Base-by-base conservation (phyloP, 2,113 vertebrate genomes). In the Callipepla californica region DNA sequence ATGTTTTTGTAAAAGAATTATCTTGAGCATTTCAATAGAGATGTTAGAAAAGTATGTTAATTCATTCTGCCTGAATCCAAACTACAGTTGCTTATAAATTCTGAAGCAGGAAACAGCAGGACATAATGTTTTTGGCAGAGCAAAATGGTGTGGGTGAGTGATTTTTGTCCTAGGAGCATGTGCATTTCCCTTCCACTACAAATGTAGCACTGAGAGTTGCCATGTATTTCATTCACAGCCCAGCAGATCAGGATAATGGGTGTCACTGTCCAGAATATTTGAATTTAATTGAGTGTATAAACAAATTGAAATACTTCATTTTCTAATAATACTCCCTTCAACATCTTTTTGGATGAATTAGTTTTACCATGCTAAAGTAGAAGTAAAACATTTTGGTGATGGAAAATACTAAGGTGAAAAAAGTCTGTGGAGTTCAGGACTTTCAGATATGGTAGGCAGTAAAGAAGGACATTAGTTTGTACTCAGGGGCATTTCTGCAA, bases 291-390 rank as follows among this genome's bases (percentile, higher is more conserved):
- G 36, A 66, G 68, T 58, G 5, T 58, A 30, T 44, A 67, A 69
- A 73, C 57, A 58, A 13, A 67, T 58, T 83, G n/a, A 91, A 91
- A 77, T 45, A 4, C 55, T 84, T 13, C 1, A 0, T 22, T 78
- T 92, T 84, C 69, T 86, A 87, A 62, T 76, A n/a, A 36, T 0
- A 0, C 1, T 18, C 5, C 26, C 36, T 0, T 1, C 67, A 72
- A 73, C 22, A 92, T 83, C 42, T 30, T 94, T 66, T 20, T 79
- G 7, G 40, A 3, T n/a, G 14, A 63, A 26, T 23, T 70, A 51
- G 12, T 36, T 72, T 17, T 68, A 69, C 44, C 44, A 36, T 40
- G 15, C 13, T 22, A 47, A 38, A 10, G 28, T 7, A 51, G 83
- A 70, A 57, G 13, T 2, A 40, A 81, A 75, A 8, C 1, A 0